Conservation (phyloP, 92 coral and sea anemone genomes). For the Porites lobata region DNA sequence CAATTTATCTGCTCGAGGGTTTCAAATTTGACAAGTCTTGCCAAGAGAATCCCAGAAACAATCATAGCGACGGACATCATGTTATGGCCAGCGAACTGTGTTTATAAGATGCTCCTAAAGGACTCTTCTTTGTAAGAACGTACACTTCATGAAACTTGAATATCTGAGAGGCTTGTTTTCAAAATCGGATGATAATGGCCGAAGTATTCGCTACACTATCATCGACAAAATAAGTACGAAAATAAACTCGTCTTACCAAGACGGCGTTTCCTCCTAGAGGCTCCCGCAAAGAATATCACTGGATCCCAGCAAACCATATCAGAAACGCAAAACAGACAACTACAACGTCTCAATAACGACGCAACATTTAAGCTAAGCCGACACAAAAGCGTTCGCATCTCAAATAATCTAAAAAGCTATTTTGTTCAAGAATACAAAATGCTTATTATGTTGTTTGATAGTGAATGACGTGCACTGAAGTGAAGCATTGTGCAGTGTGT, state of each 20-base stretch:
- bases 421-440: conserved; percentile 57
- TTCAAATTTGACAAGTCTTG: background rate
- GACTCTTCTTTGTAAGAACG: background rate
- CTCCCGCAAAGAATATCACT: conserved; percentile 17
- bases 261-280: conserved; percentile 7
- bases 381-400: conserved; percentile 57
- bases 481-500: conserved; percentile 70
- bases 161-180: conserved; percentile 25
- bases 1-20: conserved; percentile 3
- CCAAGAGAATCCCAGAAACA: background rate
- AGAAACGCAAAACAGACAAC: background rate
- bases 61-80: background rate
- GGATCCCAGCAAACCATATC: background rate
- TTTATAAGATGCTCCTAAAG: conserved; percentile 12
- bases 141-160: conserved; percentile 37
- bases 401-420: conserved; percentile 55
- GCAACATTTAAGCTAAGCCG: conserved; percentile 13
- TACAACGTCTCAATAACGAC: conserved; percentile 15
- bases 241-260: conserved; percentile 40
- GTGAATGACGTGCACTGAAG: conserved; percentile 74
- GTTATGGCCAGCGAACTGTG: background rate
- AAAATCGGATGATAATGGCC: conserved; percentile 16
- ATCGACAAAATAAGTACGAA: conserved; percentile 9
- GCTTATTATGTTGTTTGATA: conserved; percentile 74
- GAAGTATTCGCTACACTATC: conserved; percentile 19